A percentile compares a stretch with the other conserved stretches of the same genome.
Conservation (phyloP, 2,113 vertebrate genomes). For the Phrynocephalus versicolor region DNA sequence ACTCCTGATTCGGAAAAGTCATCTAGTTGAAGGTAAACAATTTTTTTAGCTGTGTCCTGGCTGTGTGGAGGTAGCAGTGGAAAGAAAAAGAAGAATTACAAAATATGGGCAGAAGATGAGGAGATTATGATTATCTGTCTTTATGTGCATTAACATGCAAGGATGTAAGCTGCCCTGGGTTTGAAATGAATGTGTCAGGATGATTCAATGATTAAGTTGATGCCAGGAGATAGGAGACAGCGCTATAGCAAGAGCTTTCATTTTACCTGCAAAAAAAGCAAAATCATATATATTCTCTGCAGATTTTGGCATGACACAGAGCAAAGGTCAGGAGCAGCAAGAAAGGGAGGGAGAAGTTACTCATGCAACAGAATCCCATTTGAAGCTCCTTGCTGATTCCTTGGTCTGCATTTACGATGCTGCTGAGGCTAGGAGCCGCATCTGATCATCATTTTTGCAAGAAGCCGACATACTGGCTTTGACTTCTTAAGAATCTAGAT, state of each 20-base stretch:
- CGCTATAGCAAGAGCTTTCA: not conserved
- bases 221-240: not conserved
- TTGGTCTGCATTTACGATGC: not conserved
- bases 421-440: not conserved
- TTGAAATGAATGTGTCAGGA: not conserved
- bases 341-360: not conserved
- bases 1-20: conserved; percentile 51
- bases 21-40: conserved; percentile 23
- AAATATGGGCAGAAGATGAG: not conserved
- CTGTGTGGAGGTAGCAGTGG: conserved; percentile 6
- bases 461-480: not conserved
- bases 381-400: not conserved
- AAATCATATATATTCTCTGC: not conserved
- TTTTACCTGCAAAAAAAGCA: not conserved
- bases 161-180: not conserved
- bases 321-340: not conserved
- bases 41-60: conserved; percentile 33
- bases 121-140: not conserved
- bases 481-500: not conserved
- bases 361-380: not conserved
- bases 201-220: not conserved
- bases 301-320: not conserved
- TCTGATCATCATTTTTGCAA: not conserved
- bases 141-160: not conserved
- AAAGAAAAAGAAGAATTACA: not conserved